Evolutionary conservation across 2,888 invertebrate species (phyloP), one percentile per base, ranked within the genome.

Genomic region (Acleris emargana): DNA sequence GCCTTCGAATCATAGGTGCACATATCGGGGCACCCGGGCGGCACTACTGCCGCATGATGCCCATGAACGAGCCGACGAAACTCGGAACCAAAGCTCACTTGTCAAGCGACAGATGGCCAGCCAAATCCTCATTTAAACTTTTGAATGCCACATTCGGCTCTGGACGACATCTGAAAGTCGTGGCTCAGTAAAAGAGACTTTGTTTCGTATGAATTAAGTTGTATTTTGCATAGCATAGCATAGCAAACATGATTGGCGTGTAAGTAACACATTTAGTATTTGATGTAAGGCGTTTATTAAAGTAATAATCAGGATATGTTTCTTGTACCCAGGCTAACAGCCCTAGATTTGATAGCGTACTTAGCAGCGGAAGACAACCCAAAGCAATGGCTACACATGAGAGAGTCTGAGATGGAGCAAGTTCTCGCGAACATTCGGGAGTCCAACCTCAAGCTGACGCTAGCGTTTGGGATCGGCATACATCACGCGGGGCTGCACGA

Each of bases 401-500:
- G 94, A 1, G 98, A 98, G 62, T 89, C 94, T 0, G 97, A 98
- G 89, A 96, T 99, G 95, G 97, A 98, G 73, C 95, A 94, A 70
- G 94, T 96, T 5, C 88, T 97, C 1, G 86, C 94, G 18, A 94
- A 94, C 73, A 94, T 97, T 52, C 95, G 95, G 71, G 99, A 99
- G 77, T 94, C 96, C 5, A 99, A 99, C 91, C 93, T 99, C 55
- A 98, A 98, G 79, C 94, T 99, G 69, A 97, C 98, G 0, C 91
- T 99, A 22, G 96, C 98, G 0, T 99, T 99, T 88, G 99, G 99
- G 2, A 99, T 99, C 72, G 99, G 99, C 1, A 95, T 99, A 75
- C 99, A 99, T 92, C 99, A 99, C 89, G 99, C 99, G 20, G 99
- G 99, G 59, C 91, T 99, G 62, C 97, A 98, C 73, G 99, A 99